Conservation (phyloP, 53 echinoderm and acorn worm genomes). For the Antedon mediterranea region DNA sequence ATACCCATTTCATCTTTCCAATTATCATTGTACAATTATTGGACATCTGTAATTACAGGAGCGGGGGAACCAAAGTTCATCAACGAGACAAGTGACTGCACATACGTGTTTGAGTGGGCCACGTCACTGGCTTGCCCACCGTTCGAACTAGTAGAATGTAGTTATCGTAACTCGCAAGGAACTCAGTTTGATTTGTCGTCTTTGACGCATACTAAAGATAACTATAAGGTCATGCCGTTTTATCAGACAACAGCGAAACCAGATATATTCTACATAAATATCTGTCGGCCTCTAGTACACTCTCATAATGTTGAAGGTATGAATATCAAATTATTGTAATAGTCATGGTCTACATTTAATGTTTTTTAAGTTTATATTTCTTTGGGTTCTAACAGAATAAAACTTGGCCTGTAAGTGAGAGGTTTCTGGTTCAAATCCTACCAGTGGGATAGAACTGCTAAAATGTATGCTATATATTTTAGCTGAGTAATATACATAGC, state of each 20-base stretch:
- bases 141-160: conserved; percentile 74
- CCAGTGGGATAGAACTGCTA: too few relatives aligned
- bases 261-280: conserved; percentile 55
- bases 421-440: too few relatives aligned
- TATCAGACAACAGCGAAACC: conserved; percentile 7
- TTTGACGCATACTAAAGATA: conserved; percentile 51
- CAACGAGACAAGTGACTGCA: conserved; percentile 64
- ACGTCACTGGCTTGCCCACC: conserved; percentile 74
- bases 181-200: conserved; percentile 73
- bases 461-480: too few relatives aligned
- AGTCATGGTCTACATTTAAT: too few relatives aligned
- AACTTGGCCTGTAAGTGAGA: too few relatives aligned
- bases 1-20: too few relatives aligned
- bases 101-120: conserved; percentile 87
- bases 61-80: conserved; percentile 63
- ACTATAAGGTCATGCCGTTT: conserved; percentile 43
- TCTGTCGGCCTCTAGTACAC: conserved; percentile 71
- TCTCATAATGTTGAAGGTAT: conserved; percentile 41
- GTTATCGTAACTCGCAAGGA: conserved; percentile 33
- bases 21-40: too few relatives aligned
- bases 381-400: too few relatives aligned
- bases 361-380: too few relatives aligned
- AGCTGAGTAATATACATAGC: too few relatives aligned
- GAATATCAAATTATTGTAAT: too few relatives aligned
- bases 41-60: conserved; percentile 12